Base-by-base conservation (phyloP, 2,888 invertebrate species). In the Sphaerophoria taeniata region DNA sequence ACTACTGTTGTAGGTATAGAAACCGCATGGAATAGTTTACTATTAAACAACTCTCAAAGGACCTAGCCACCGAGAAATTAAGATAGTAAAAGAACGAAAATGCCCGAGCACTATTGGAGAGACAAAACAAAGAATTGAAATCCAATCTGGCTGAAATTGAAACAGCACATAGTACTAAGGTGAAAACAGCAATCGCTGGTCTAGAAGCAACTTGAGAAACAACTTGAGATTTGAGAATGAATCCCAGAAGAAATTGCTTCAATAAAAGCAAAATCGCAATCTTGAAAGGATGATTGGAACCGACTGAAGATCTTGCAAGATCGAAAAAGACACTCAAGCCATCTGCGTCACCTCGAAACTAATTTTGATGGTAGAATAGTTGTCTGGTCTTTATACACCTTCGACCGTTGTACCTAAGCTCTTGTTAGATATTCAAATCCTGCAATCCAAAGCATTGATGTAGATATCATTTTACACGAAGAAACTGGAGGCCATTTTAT, bases 151-250 rank as follows among this genome's bases (percentile, higher is more conserved):
- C 96, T 0, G 99, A 99, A 92, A 93, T 99, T 76, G 99, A 99
- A 93, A 98, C 98, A 3, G 95, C 97, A 73, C 96, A 97, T 88
- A 95, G 98, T 88, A 96, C 98, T 63, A 97, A 98, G 93, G 96
- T 97, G 81, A 98, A 99, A 94, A 98, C 98, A 47, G 94, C 98
- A 80, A 98, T 99, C 89, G 96, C 98, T 6, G 96, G 98, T 0
- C 94, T 99, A 72, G 99, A 99, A 93, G 96, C 97, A 88, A 99
- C 93, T 99, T 78, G 99, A 99, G 90, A 99, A 99, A 91, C 99
- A 99, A 92, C 93, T n/a, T n/a, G n/a, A n/a, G n/a, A n/a, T n/a
- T 99, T 65, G 98, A 98, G 91, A 95, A 95, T 86, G 99, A 99
- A 93, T 96, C 97, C 16, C 97, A 98, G 92, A 99, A 99, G 91